Base-by-base conservation (phyloP, 1,140 invertebrate species). In the Lordiphosa collinella region DNA sequence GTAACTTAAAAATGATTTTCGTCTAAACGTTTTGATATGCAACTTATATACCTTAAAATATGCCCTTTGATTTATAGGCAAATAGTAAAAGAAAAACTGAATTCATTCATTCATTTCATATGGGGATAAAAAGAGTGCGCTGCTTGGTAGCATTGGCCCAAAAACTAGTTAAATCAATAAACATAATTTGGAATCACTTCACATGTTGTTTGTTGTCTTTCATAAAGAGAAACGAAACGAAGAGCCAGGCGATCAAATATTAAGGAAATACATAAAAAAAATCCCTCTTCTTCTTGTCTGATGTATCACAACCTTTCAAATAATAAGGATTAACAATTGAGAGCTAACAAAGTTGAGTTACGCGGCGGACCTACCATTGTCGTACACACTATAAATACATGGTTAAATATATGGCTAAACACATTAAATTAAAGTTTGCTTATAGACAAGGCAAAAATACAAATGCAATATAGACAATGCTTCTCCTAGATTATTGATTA, bases 261-360 rank as follows among this genome's bases (percentile, higher is more conserved):
- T 78, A 84, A 84, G 78, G 78, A 84, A 84, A 84, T 67, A 62
- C 53, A 78, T 78, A 78, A 57, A 58, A 37, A 46, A 8, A 9
- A 25, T 16, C 34, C 10, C 14, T 34, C 18, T 49, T 7, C 29
- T 52, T 34, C 46, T 54, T 51, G 62, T 75, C 51, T 67, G 78
- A 61, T 62, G 54, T 84, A 84, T 84, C 78, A 84, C 78, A 84
- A 84, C 78, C 78, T 73, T 75, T 80, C 46, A 82, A 82, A 82
- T 11, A 76, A 82, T 59, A 84, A 82, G 72, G 52, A 71, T 64
- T 71, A 82, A 82, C 59, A 80, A 74, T 71, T 60, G 52, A 78
- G 59, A 72, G 53, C 60, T 48, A 50, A 57, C 44, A 80, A 80
- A 70, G 66, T 71, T 80, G 54, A 82, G 66, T 80, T 82, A 62